phyloP scores from a whole-genome alignment of 2,113 vertebrate species.

The Nothobranchius furzeri region DNA sequence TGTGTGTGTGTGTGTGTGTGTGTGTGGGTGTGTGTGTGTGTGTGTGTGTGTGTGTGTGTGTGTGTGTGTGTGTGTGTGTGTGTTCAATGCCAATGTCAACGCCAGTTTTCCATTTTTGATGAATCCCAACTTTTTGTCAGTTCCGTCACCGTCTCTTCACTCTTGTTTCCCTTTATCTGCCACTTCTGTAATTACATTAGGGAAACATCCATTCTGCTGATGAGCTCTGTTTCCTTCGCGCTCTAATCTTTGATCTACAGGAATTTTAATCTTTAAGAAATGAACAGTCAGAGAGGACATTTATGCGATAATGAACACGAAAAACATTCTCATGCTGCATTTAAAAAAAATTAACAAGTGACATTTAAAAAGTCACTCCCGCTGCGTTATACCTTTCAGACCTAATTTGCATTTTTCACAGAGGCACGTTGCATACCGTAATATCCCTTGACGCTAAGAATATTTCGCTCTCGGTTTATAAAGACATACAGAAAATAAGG shows the following conservation, averaged over 20 bases:
- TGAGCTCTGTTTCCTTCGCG: constrained; percentile 7
- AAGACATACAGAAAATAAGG: constrained; percentile 1
- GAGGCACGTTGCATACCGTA: constrained; percentile 9
- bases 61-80: background rate
- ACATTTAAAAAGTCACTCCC: constrained; percentile 34
- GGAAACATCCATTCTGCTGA: background rate
- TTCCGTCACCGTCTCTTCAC: background rate
- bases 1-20: background rate
- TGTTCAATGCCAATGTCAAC: background rate
- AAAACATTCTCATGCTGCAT: constrained; percentile 6
- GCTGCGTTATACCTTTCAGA: constrained; percentile 23
- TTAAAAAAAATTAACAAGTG: constrained; percentile 30
- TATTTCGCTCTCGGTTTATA: background rate
- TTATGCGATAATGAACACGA: constrained; percentile 13
- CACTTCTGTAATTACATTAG: background rate
- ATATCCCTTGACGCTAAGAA: constrained; percentile 18
- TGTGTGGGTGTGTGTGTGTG: background rate
- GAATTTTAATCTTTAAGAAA: constrained; percentile 1
- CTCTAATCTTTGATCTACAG: background rate
- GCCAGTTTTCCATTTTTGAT: background rate
- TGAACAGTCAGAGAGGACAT: constrained; percentile 4
- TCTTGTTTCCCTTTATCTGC: background rate
- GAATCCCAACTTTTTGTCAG: background rate
- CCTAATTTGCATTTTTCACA: constrained; percentile 27
- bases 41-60: background rate